These are phyloP conservation scores for Orientallactaga sibirica DNA, from an alignment of 2,797 vertebrate genomes.

Conservation along the genomic window DNA sequence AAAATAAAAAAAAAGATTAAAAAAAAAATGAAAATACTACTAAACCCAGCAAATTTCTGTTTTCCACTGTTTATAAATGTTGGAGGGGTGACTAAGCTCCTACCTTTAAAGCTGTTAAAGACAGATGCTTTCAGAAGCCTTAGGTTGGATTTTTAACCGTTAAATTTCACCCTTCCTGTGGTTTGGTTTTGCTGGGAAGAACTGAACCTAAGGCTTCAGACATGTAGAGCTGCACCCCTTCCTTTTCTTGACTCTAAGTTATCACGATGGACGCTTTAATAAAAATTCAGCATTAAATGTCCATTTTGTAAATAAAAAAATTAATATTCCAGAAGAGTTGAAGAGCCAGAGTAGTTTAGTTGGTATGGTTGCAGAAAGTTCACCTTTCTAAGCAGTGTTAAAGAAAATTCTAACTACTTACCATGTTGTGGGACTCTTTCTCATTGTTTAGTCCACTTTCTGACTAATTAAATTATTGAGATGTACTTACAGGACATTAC, in stretches of 20 bases:
- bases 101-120: background rate
- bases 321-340: background rate
- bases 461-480: background rate
- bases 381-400: background rate
- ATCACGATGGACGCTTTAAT: background rate
- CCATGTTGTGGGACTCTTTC: background rate
- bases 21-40: too few species aligned
- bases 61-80: background rate
- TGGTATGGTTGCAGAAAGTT: background rate
- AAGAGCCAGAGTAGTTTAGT: constrained; percentile 26
- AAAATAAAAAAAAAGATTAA: too few species aligned
- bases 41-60: background rate
- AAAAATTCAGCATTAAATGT: background rate
- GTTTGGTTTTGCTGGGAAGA: background rate
- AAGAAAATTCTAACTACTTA: background rate
- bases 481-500: background rate
- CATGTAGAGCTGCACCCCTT: background rate
- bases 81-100: background rate
- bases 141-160: constrained; percentile 17
- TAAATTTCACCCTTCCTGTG: background rate
- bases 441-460: constrained; percentile 32
- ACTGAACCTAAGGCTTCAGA: background rate
- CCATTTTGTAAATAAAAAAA: constrained; percentile 34
- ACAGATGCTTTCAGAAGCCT: background rate
- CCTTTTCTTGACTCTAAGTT: background rate